Conservation (phyloP, 2,888 invertebrate genomes). For the Drosophila prolongata region DNA sequence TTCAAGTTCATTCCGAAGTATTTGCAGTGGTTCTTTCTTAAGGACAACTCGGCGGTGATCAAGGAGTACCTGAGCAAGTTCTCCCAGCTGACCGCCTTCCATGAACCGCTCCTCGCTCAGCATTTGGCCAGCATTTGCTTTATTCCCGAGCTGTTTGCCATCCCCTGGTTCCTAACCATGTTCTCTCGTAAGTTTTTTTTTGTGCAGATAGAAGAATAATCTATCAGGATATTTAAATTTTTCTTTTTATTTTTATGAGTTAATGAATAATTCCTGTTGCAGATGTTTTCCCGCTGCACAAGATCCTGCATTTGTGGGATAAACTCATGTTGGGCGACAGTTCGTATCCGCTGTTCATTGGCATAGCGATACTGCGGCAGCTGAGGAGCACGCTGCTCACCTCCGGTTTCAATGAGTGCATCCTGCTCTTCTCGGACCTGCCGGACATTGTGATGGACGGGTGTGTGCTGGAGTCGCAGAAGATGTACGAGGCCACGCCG, state of each 20-base stretch:
- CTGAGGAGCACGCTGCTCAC: constrained; percentile 92
- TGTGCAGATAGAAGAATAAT: no score
- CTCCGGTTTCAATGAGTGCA: constrained; percentile 99
- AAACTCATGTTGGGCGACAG: constrained; percentile 96
- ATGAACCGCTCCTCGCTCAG: constrained; percentile 95
- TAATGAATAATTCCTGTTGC: constrained; percentile 74
- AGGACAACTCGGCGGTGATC: constrained; percentile 98
- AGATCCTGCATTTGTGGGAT: constrained; percentile 99
- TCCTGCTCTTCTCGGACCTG: constrained; percentile 98
- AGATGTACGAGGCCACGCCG: constrained; percentile 92
- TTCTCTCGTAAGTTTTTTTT: constrained; percentile 94
- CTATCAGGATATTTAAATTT: no score
- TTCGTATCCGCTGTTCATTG: constrained; percentile 97
- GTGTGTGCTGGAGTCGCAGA: constrained; percentile 94
- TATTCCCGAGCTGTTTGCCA: constrained; percentile 98
- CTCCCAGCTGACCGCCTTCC: constrained; percentile 97
- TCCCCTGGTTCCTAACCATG: constrained; percentile 99
- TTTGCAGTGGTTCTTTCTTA: constrained; percentile 97
- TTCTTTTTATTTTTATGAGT: no score
- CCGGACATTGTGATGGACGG: constrained; percentile 98
- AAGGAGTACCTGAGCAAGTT: constrained; percentile 99
- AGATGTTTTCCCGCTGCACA: constrained; percentile 99
- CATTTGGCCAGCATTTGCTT: constrained; percentile 97
- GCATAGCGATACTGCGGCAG: constrained; percentile 95
- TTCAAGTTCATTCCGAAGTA: constrained; percentile 98